Base-by-base conservation (phyloP, 1,140 invertebrate species). In the Drosophila virilis region DNA sequence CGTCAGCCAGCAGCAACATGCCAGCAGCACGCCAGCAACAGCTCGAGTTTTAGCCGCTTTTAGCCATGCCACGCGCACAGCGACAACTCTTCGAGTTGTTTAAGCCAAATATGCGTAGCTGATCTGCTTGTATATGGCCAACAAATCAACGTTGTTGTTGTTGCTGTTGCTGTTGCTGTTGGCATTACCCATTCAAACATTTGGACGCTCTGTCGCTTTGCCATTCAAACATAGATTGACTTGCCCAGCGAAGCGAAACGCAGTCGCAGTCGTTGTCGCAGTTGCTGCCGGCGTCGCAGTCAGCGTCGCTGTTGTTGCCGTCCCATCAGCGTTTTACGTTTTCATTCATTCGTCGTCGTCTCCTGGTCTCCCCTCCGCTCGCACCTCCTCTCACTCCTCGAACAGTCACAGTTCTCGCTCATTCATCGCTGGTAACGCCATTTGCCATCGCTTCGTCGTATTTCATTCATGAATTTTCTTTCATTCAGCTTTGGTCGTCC, bases 391-490 rank as follows among this genome's bases (percentile, higher is more conserved):
- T 33, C 17, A 9, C 45, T 40, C 12, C 52, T 38, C 61, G 2
- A 54, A 15, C 51, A 17, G 51, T 40, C 50, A 54, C 57, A 64
- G 70, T 64, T 67, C 71, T 57, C 46, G 38, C 33, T 54, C 72
- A 60, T 60, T 69, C 71, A 72, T 73, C 48, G 58, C 67, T 70
- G 33, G 50, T 57, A 54, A 46, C 67, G 17, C 46, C 46, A 65
- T 71, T 65, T 69, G 42, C 60, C 52, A 28, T 28, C 58, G 67
- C 68, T 71, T 83, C 80, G 70, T 89, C 84, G 84, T 89, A 89
- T 89, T 89, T 89, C 82, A 90, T 90, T 86, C 86, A 90, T 86
- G 79, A 86, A 90, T 90, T 86, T 90, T 86, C 78, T 90, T 90
- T 90, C 86, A 86, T 86, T 83, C 86, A 90, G 74, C 73, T 78